phyloP scores from a whole-genome alignment of 2,888 invertebrate genomes.

The Spodoptera exigua region DNA sequence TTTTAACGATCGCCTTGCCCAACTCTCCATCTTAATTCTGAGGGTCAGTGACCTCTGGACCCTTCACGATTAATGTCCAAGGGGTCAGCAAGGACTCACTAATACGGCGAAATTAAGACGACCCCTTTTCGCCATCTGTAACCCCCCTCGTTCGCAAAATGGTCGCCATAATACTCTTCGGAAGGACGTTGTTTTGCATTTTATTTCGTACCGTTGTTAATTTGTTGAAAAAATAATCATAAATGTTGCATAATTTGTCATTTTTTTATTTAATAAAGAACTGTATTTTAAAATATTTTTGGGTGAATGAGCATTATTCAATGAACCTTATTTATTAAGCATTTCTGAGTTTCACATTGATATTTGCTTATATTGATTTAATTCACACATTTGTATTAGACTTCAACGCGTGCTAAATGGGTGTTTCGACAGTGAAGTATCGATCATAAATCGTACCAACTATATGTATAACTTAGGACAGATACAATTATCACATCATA shows the following conservation, averaged over 20 bases:
- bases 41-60: slow-evolving; percentile 80
- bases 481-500: no score
- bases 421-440: no score
- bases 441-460: no score
- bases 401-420: no score
- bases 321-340: no score
- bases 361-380: no score
- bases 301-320: no score
- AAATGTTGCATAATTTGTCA: slow-evolving; percentile 6
- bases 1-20: slow-evolving; percentile 72
- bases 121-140: slow-evolving; percentile 80
- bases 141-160: slow-evolving; percentile 71
- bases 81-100: slow-evolving; percentile 84
- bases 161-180: slow-evolving; percentile 65
- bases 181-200: slow-evolving; percentile 61
- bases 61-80: slow-evolving; percentile 86
- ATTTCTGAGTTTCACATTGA: no score
- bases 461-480: no score
- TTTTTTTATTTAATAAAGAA: no score
- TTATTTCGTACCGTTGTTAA: slow-evolving; percentile 53
- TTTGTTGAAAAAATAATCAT: slow-evolving; percentile 45
- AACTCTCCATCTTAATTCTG: slow-evolving; percentile 82
- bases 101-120: slow-evolving; percentile 87
- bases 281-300: no score
- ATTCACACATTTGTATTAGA: no score